Base-by-base conservation (phyloP, 2,113 vertebrate genomes). In the Lampris megalopsis region DNA sequence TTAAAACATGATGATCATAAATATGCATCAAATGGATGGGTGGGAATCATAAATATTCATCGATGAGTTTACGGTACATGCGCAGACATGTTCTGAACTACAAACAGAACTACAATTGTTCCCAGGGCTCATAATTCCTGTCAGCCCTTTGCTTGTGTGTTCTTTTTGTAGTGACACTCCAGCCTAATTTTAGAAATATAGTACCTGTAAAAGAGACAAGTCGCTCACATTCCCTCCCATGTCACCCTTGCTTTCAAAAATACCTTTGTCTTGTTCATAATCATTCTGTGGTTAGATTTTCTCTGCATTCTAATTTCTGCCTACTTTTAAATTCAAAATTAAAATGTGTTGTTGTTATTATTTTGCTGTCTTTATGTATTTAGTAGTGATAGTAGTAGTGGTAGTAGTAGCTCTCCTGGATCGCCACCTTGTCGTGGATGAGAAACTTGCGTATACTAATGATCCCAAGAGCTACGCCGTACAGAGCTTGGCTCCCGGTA, bases 1-100 rank as follows among this genome's bases (percentile, higher is more conserved):
- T 35, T 37, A 48, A 37, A 49, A 49, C 45, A 65, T 65, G 63
- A 13, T 59, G 6, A 11, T 64, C 60, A 63, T 63, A 45, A 62
- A 45, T 62, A 62, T 62, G 41, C 41, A 62, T 62, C 13, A 60
- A 13, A 6, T 9, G 40, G 38, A 60, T 41, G 54, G 54, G 54
- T n/a, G 54, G n/a, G 5, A 13, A 36, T 57, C 62, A 65, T 65
- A 38, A 49, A 49, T 50, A 65, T 38, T 36, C 7, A 63, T 63
- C 49, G 41, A 7, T 49, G 24, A 48, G 45, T 49, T 65, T 47
- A 65, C 5, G 6, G 36, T 45, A 65, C 63, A 65, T 65, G 35
- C 6, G 40, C 60, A 62, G 11, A 1, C 8, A 36, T 48, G 62
- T 49, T 35, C 3, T 37, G 8, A 49, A 65, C 56, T 65, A 50